These are phyloP conservation scores for Cephus runcator DNA, from an alignment of 2,888 invertebrate genomes.

Conservation along the genomic window DNA sequence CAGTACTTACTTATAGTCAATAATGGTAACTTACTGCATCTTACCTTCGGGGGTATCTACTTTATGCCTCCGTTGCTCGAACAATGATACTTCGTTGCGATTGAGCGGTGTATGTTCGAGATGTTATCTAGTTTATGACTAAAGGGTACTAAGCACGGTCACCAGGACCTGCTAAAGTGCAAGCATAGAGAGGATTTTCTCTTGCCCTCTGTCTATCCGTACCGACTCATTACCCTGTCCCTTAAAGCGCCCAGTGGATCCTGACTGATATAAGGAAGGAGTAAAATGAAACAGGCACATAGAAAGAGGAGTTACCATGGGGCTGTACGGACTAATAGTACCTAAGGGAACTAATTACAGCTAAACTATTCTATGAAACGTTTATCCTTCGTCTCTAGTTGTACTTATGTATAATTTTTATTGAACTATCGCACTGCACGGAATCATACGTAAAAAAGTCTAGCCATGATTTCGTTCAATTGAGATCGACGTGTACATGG, in stretches of 20 bases:
- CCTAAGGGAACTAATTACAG: background rate
- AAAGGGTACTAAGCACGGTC: slow-evolving; percentile 9
- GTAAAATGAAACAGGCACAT: background rate
- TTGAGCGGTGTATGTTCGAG: background rate
- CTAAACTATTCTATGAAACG: background rate
- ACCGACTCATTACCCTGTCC: background rate
- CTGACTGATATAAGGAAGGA: background rate
- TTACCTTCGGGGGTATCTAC: slow-evolving; percentile 10
- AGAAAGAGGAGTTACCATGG: background rate
- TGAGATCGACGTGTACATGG: background rate
- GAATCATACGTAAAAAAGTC: background rate
- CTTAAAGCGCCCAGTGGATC: background rate
- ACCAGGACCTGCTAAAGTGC: background rate
- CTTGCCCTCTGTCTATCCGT: background rate
- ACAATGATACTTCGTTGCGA: slow-evolving; percentile 7
- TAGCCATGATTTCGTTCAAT: background rate
- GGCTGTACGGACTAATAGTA: background rate
- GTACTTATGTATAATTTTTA: background rate
- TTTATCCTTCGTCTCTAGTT: background rate
- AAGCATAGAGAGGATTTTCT: background rate
- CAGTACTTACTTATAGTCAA: slow-evolving; percentile 33
- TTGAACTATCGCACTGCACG: background rate
- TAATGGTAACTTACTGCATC: slow-evolving; percentile 37
- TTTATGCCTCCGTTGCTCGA: slow-evolving; percentile 11
- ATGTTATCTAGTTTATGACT: slow-evolving; percentile 14